Conservation (phyloP, 2,797 vertebrate species). For the Iguana delicatissima region DNA sequence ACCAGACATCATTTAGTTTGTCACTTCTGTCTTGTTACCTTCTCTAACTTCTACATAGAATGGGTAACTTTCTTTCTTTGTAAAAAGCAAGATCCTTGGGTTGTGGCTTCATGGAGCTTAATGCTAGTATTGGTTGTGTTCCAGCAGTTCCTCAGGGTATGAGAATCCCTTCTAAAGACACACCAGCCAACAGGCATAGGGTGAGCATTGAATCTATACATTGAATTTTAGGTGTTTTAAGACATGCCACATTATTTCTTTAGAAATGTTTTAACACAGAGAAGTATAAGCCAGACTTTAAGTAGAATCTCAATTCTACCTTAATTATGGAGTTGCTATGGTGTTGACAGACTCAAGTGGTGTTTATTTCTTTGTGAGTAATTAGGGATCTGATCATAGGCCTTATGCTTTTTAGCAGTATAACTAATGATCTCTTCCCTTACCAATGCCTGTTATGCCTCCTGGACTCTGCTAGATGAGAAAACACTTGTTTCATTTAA, state of each 20-base stretch:
- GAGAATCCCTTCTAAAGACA: neutral
- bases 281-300: slow-evolving; percentile 37
- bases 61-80: neutral
- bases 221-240: slow-evolving; percentile 13
- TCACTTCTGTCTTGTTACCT: neutral
- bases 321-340: slow-evolving; percentile 36
- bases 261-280: too few species aligned
- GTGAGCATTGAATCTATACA: neutral
- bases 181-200: neutral
- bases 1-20: neutral
- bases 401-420: slow-evolving; percentile 38
- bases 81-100: neutral
- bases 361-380: slow-evolving; percentile 60
- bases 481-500: slow-evolving; percentile 49
- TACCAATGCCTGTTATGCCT: slow-evolving; percentile 47
- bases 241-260: slow-evolving; percentile 20
- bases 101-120: neutral
- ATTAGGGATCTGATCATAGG: slow-evolving; percentile 40
- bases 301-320: slow-evolving; percentile 39
- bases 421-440: slow-evolving; percentile 49
- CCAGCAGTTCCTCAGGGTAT: neutral
- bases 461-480: slow-evolving; percentile 29
- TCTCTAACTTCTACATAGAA: neutral
- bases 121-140: neutral
- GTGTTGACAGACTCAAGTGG: slow-evolving; percentile 30